These are phyloP conservation scores for Perca flavescens DNA, from an alignment of 2,113 vertebrate species.

Conservation along the genomic window DNA sequence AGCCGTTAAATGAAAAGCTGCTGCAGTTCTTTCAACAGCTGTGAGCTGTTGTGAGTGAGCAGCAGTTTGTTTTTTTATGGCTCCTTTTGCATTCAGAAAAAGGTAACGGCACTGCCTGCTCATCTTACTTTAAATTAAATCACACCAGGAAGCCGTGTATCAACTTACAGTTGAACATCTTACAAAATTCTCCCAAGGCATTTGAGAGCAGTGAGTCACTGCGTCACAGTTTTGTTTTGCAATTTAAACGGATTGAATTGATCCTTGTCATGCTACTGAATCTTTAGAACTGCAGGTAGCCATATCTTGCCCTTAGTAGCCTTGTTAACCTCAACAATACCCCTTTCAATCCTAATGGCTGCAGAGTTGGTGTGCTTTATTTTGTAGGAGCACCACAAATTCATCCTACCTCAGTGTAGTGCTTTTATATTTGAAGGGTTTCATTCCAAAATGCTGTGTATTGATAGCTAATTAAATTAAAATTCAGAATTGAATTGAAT, in stretches of 20 bases:
- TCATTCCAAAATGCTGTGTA: conserved; percentile 45
- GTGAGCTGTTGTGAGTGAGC: neutral
- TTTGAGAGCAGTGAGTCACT: conserved; percentile 19
- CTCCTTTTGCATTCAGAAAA: conserved; percentile 8
- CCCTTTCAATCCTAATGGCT: conserved; percentile 30
- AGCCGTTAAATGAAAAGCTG: conserved; percentile 7
- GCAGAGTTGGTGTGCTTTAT: conserved; percentile 39
- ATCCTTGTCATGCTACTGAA: conserved; percentile 65
- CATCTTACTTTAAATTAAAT: neutral
- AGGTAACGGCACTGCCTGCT: neutral
- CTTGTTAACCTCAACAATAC: conserved; percentile 56
- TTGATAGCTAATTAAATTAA: neutral
- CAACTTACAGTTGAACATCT: neutral
- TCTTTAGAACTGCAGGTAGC: conserved; percentile 64
- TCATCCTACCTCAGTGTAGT: conserved; percentile 70
- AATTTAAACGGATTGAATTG: conserved; percentile 21
- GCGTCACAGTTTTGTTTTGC: conserved; percentile 20
- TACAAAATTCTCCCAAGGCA: neutral
- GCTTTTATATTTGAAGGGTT: conserved; percentile 44
- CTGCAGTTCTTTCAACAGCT: conserved; percentile 7
- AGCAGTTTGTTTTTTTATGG: neutral
- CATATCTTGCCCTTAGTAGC: conserved; percentile 65
- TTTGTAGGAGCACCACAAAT: conserved; percentile 28
- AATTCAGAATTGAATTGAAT: neutral
- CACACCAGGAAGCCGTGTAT: conserved; percentile 30